A percentile compares a stretch with the other conserved stretches of the same genome.
These are phyloP conservation scores for Nymphalis io DNA, from an alignment of 1,140 invertebrate species.

Conservation along the genomic window DNA sequence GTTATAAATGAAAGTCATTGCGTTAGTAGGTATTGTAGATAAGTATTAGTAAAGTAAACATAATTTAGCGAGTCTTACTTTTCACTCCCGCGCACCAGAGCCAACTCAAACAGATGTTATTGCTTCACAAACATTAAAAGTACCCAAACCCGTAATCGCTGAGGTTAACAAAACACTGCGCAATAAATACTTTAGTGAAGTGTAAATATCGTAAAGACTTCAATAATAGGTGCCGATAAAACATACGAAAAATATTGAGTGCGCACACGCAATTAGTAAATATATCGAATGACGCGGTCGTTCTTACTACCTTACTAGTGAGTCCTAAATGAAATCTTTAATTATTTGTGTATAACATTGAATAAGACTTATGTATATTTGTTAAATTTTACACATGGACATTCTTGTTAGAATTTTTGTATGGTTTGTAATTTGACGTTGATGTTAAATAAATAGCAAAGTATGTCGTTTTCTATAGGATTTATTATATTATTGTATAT, in stretches of 20 bases:
- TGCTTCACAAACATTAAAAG: constrained; percentile 66
- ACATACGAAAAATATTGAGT: constrained; percentile 61
- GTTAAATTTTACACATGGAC: no score
- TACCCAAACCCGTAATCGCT: constrained; percentile 72
- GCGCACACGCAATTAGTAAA: constrained; percentile 53
- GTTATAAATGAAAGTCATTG: not conserved
- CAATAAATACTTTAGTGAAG: constrained; percentile 70
- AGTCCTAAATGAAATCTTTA: no score
- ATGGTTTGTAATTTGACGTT: no score
- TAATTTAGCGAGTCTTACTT: constrained; percentile 33
- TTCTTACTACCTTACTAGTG: no score
- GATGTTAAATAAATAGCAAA: no score
- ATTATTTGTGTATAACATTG: no score
- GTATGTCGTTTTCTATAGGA: no score
- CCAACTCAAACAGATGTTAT: constrained; percentile 70
- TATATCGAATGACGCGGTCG: constrained; percentile 47
- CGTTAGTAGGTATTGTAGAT: constrained; percentile 2
- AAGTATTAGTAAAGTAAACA: constrained; percentile 30
- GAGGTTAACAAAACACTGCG: constrained; percentile 76
- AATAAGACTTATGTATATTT: no score
- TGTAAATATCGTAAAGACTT: constrained; percentile 55
- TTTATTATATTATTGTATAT: no score
- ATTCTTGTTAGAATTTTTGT: no score
- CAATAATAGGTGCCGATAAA: constrained; percentile 71
- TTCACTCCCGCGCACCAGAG: constrained; percentile 52